These are phyloP conservation scores for Eumacrocentrus americanus DNA, from an alignment of 2,888 invertebrate species.

Conservation along the genomic window DNA sequence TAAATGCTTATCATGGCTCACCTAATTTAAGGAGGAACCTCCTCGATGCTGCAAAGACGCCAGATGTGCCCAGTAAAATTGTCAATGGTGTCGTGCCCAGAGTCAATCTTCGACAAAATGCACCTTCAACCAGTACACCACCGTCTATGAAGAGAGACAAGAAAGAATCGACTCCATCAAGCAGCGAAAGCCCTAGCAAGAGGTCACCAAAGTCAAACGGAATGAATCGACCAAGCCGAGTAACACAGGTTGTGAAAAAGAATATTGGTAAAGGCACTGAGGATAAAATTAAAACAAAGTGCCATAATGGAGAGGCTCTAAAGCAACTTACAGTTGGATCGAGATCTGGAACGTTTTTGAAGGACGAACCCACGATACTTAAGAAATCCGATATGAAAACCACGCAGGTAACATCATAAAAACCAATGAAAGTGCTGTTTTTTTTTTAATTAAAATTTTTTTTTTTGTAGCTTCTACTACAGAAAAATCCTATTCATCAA, in stretches of 20 bases:
- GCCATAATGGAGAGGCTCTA: slow-evolving; percentile 49
- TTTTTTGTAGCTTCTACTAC: background rate
- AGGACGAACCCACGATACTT: slow-evolving; percentile 75
- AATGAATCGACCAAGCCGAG: slow-evolving; percentile 40
- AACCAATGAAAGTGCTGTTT: background rate
- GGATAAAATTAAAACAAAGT: slow-evolving; percentile 50
- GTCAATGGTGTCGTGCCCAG: slow-evolving; percentile 39
- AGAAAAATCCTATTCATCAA: background rate
- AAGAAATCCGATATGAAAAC: slow-evolving; percentile 61
- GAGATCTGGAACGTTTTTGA: slow-evolving; percentile 76
- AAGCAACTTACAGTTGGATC: slow-evolving; percentile 62
- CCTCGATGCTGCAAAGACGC: slow-evolving; percentile 64
- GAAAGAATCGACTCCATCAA: slow-evolving; percentile 48
- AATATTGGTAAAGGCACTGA: slow-evolving; percentile 38
- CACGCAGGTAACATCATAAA: slow-evolving; percentile 53
- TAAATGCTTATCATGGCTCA: slow-evolving; percentile 55
- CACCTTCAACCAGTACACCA: slow-evolving; percentile 37
- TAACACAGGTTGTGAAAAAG: slow-evolving; percentile 38
- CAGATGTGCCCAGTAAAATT: slow-evolving; percentile 60
- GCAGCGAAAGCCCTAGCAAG: slow-evolving; percentile 53
- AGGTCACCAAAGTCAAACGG: slow-evolving; percentile 54
- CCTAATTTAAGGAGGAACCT: slow-evolving; percentile 64
- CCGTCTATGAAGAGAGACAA: slow-evolving; percentile 43
- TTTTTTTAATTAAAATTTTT: background rate
- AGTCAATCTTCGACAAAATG: slow-evolving; percentile 39